Evolutionary conservation across 2,797 vertebrate genomes (phyloP), one percentile per base, ranked within the genome.

Genomic region (Salmo trutta): DNA sequence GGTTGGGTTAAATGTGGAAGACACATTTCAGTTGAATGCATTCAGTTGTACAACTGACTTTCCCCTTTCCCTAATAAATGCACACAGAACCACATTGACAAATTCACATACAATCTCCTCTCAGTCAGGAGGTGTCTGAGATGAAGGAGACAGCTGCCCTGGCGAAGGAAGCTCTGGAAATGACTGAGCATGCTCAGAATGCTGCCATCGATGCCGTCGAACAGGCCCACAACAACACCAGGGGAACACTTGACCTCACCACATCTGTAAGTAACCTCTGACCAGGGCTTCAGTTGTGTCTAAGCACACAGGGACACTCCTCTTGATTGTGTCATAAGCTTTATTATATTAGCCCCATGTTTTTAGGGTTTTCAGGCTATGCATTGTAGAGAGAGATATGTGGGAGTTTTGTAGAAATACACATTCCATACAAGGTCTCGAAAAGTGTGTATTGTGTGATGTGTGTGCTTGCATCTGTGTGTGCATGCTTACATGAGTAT

Each of bases 131-230:
- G 72, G 96, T 96, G 4, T 90, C 94, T 3, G 93, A 93, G 82
- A 83, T 96, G 76, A 96, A 95, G 91, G 92, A 93, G 71, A 93
- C 91, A 0, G 91, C 95, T 17, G 95, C 95, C 4, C 83, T 88
- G 73, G 94, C 96, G 77, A 95, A 92, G 85, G 91, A 87, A 15
- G 95, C 95, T 0, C 92, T 98, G 75, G 93, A 96, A 71, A 95
- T 97, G 92, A 94, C 95, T 0, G 95, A 95, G 90, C 95, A 90
- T 7, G 95, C 95, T 85, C 97, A 97, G 86, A 92, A 71, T 24
- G 84, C 93, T 66, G 96, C 96, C 78, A 91, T 91, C 78, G 93
- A 94, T 62, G 96, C 95, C 81, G 94, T 99, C 81, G 93, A 93
- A 69, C 91, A 95, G 88, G 96, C 95, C 24, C 91, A 93, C 1